Evolutionary conservation across 2,888 invertebrate genomes (phyloP), one percentile per base, ranked within the genome.

Genomic region (Tigriopus californicus): DNA sequence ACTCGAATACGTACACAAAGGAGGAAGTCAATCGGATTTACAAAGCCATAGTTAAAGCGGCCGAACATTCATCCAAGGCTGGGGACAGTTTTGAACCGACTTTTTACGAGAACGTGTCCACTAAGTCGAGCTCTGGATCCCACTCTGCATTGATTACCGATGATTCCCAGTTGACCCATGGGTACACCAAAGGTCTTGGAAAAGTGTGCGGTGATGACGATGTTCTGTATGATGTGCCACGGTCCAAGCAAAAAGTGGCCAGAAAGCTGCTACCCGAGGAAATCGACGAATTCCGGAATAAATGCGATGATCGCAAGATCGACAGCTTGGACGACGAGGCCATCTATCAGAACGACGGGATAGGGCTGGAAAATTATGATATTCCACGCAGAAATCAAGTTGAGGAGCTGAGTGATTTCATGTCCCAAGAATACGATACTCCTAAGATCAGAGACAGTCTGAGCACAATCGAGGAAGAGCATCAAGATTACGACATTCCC

Each of bases 191-290:
- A 8, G 24, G 10, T 24, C 25, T 52, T n/a, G 52, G 33, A 15
- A 24, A 52, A 15, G 33, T 52, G 11, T 52, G 33, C 24, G 33
- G 25, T 33, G 33, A 52, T 15, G 54, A 54, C n/a, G 41, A 54
- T 15, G 25, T 15, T 12, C 13, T 54, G n/a, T 54, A 54, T 54
- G 54, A 54, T 41, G 54, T 54, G 6, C 54, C 54, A 18, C n/a
- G 54, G 18, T 40, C 54, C 1, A 18, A 40, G 40, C 25, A 54
- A 18, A 54, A 54, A 15, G n/a, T 33, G 33, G 33, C 33, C 33
- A 33, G 33, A 33, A 33, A 33, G 33, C 33, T 33, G 3, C 33
- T 33, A 8, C 33, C 33, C 8, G 33, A 33, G 8, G 33, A 33
- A 33, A 33, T 33, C 8, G 33, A 33, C 8, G 33, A 33, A 33